phyloP scores from a whole-genome alignment of 2,797 vertebrate genomes.

The Agapornis canus region DNA sequence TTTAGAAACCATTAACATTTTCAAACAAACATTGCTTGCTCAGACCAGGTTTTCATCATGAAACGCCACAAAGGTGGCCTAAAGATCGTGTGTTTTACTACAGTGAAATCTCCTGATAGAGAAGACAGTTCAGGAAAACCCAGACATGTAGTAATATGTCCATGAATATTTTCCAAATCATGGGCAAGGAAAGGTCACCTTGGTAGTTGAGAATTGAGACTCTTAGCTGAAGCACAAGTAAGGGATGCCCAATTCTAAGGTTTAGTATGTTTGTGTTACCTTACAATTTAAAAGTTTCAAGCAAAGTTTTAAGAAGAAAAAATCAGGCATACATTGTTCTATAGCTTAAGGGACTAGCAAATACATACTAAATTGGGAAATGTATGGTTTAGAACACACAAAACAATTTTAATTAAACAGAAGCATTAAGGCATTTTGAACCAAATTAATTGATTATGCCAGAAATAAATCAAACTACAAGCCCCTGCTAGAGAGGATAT shows the following conservation, averaged over 20 bases:
- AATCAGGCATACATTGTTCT: neutral
- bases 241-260: neutral
- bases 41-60: neutral
- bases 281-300: neutral
- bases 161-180: neutral
- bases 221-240: neutral
- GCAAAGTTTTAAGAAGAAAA: neutral
- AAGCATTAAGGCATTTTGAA: neutral
- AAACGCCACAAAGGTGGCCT: neutral
- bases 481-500: neutral
- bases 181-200: too few relatives aligned
- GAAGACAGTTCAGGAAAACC: neutral
- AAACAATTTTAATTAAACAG: neutral
- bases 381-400: neutral
- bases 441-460: neutral
- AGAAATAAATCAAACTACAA: neutral
- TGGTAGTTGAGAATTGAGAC: neutral
- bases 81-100: neutral
- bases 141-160: neutral
- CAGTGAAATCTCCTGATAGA: neutral
- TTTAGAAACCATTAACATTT: neutral
- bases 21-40: neutral
- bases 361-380: neutral
- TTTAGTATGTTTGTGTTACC: neutral
- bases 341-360: neutral